Evolutionary conservation across 2,113 vertebrate species (phyloP), one percentile per base, ranked within the genome.

Genomic region (Lepus europaeus): DNA sequence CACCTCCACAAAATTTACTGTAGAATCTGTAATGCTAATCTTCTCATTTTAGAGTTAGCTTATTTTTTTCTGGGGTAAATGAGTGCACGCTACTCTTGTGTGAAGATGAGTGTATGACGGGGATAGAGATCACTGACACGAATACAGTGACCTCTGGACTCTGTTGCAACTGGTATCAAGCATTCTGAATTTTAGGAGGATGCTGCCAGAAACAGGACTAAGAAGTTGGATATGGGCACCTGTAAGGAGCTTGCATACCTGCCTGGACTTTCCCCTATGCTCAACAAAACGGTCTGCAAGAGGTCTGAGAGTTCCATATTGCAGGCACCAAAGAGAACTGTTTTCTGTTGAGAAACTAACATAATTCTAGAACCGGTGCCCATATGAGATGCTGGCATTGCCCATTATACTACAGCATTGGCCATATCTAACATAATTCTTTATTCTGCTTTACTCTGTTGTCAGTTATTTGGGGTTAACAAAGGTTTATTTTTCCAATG

Each of bases 91-190:
- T 13, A 13, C 31, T 56, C 69, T 49, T 81, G 5, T 29, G 36
- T 10, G 3, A 20, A 13, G 2, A 25, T 74, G 22, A 11, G 9
- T 56, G 4, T 3, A 19, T 5, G 9, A 13, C 0, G 27, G 80
- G 6, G 2, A 17, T 2, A 23, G 25, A 90, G 45, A 76, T 12
- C 68, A 9, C 0, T 2, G 2, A 5, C 1, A 61, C 10, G 2
- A 51, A 13, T 11, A 49, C 2, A 19, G 13, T 31, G 33, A 1
- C 29, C 25, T 76, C 29, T 81, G 45, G 12, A 19, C 51, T 20
- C 2, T 6, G 3, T 53, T 76, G 25, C 23, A 51, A 70, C 68
- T 72, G 16, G 9, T 66, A 70, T 6, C 2, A 4, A 66, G 49
- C 6, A 3, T 56, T 45, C 29, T 56, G 66, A n/a, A 20, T 36